These are phyloP conservation scores for Eupithecia dodoneata DNA, from an alignment of 2,888 invertebrate genomes.

Conservation along the genomic window DNA sequence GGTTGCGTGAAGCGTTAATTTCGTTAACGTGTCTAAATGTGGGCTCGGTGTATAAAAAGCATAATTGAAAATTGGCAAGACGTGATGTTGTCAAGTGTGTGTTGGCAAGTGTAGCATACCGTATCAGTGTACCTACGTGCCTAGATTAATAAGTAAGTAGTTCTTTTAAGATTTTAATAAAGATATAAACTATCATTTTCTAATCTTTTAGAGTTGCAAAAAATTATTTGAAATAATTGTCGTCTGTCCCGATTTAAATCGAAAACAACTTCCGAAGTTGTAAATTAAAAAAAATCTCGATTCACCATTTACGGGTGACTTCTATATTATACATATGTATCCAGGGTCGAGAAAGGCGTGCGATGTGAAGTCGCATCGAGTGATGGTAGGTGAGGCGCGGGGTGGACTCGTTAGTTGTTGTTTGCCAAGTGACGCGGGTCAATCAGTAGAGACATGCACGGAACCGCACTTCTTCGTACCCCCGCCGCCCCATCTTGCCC, in stretches of 20 bases:
- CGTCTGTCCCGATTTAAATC: not conserved
- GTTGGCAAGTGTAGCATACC: not conserved
- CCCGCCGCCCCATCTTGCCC: conserved; percentile 56
- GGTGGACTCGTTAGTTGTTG: conserved; percentile 84
- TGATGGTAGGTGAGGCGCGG: conserved; percentile 77
- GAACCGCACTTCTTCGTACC: conserved; percentile 83
- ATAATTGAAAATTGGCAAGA: not conserved
- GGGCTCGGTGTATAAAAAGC: not conserved
- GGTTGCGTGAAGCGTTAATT: conserved; percentile 82
- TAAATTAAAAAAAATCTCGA: not conserved
- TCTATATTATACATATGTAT: not conserved
- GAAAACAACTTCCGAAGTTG: not conserved
- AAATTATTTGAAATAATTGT: not conserved
- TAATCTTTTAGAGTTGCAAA: not conserved
- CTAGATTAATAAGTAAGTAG: not conserved
- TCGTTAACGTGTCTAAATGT: conserved; percentile 82
- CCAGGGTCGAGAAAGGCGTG: conserved; percentile 56
- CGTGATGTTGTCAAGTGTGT: conserved; percentile 1
- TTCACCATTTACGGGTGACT: not conserved
- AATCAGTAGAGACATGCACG: conserved; percentile 85
- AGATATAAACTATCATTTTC: not conserved
- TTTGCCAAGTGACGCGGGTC: conserved; percentile 85
- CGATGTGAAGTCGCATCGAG: conserved; percentile 73
- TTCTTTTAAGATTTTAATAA: no score
- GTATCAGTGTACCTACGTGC: not conserved